These are phyloP conservation scores for Hirtodrosophila duncani DNA, from an alignment of 2,888 invertebrate genomes.

Conservation along the genomic window DNA sequence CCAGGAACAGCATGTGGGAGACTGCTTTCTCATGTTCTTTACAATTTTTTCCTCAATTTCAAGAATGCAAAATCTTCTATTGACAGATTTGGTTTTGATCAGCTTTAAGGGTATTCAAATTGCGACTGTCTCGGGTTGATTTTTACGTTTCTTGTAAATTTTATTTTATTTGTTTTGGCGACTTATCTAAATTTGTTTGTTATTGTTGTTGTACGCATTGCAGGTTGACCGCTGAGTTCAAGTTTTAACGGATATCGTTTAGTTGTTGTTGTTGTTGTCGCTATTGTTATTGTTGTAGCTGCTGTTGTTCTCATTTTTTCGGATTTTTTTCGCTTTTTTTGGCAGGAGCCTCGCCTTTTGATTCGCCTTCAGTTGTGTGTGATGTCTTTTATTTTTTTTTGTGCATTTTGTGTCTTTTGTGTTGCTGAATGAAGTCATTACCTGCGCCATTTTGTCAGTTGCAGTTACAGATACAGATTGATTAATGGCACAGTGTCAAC, in stretches of 20 bases:
- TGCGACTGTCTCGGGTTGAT: slow-evolving; percentile 1
- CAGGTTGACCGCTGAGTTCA: slow-evolving; percentile 65
- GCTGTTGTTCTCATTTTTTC: slow-evolving; percentile 32
- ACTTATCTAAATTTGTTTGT: slow-evolving; percentile 52
- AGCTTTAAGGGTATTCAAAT: background rate
- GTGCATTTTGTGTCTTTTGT: slow-evolving; percentile 7
- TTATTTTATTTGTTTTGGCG: slow-evolving; percentile 48
- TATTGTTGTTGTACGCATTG: slow-evolving; percentile 38
- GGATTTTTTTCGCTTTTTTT: slow-evolving; percentile 44
- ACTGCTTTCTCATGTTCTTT: background rate
- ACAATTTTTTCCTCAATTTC: slow-evolving; percentile 10
- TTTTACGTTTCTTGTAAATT: slow-evolving; percentile 40
- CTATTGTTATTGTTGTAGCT: slow-evolving; percentile 21
- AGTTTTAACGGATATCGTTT: slow-evolving; percentile 68
- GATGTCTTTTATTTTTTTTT: too few relatives aligned
- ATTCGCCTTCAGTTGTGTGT: slow-evolving; percentile 18
- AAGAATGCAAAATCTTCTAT: too few relatives aligned
- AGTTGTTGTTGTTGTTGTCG: slow-evolving; percentile 15
- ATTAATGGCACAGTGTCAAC: slow-evolving; percentile 50
- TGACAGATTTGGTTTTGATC: too few relatives aligned
- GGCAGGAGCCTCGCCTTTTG: slow-evolving; percentile 41
- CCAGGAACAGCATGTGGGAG: too few relatives aligned
- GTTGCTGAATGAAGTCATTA: slow-evolving; percentile 61
- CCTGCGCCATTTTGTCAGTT: slow-evolving; percentile 58
- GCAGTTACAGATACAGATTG: slow-evolving; percentile 48